Base-by-base conservation (phyloP, 2,888 invertebrate species). In the Heliconius charithonia region DNA sequence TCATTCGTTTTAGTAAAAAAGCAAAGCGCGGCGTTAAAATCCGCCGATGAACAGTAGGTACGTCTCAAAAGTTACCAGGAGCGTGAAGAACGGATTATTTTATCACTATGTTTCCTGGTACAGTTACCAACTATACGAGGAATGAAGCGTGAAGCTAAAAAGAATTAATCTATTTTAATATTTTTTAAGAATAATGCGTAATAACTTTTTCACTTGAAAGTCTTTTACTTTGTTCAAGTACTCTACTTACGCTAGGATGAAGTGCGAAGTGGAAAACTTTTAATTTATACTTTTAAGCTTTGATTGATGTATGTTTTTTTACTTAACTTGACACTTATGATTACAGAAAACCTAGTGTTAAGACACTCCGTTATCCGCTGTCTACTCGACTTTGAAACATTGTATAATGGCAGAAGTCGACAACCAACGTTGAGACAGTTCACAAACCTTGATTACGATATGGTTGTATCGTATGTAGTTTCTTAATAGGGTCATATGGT, bases 251-350 rank as follows among this genome's bases (percentile, higher is more conserved):
- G 12, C 59, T 32, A 16, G 1, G 32, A 12, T 63, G 25, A 72
- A 59, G 56, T 56, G 72, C n/a, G 56, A 72, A 37, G 29, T 32
- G 32, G 56, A 59, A 72, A 72, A 32, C n/a, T 71, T 56, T 29
- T 71, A 56, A 59, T 59, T 32, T 72, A 29, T 71, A 29, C 59
- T 32, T 72, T 6, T n/a, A 32, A 72, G 32, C 37, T 59, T 72
- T 25, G 4, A 67, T 37, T 32, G 29, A n/a, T 56, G 9, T 29
- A 29, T 4, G 10, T 71, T 29, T 51, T 51, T 10, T 51, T 9
- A n/a, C 51, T 51, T 12, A n/a, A 12, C 22, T 4, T 62, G 12
- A 25, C 59, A n/a, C 2, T 51, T 51, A 51, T 51, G 6, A 2
- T 22, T 51, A 19, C 19, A 51, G 9, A 22, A 19, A 51, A 51